Percentiles rank a stretch among this genome's conserved stretches.
phyloP scores from a whole-genome alignment of 2,888 invertebrate genomes.

The Pycnomerus fuliginosus region DNA sequence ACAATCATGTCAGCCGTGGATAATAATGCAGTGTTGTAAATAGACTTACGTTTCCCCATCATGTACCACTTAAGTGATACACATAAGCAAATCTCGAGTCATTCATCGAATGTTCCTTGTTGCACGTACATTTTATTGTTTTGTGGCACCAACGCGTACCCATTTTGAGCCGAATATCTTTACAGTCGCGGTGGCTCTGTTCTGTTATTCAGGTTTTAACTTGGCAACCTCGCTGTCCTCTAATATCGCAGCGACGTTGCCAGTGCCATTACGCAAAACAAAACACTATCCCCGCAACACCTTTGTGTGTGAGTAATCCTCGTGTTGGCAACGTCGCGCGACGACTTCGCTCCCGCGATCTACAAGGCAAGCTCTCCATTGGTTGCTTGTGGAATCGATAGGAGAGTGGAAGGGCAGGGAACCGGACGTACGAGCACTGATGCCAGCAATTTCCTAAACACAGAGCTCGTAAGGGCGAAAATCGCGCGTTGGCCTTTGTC shows the following conservation, averaged over 20 bases:
- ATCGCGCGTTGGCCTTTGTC: constrained; percentile 50
- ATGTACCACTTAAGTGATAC: constrained; percentile 40
- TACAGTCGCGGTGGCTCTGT: neutral
- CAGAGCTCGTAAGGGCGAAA: constrained; percentile 47
- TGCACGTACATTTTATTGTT: constrained; percentile 4
- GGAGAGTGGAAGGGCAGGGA: constrained; percentile 59
- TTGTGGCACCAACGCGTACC: constrained; percentile 11
- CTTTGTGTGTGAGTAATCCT: constrained; percentile 34
- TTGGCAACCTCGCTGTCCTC: constrained; percentile 47
- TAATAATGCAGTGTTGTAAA: constrained; percentile 7
- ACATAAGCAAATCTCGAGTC: constrained; percentile 1
- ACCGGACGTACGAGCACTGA: constrained; percentile 56
- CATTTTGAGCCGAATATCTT: constrained; percentile 9
- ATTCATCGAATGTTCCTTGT: neutral
- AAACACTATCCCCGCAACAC: constrained; percentile 27
- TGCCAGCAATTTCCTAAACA: constrained; percentile 57
- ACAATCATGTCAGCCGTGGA: neutral
- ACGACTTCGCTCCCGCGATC: constrained; percentile 57
- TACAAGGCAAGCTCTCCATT: constrained; percentile 57
- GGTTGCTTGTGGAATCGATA: constrained; percentile 65
- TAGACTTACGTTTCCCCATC: constrained; percentile 29
- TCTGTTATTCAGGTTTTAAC: constrained; percentile 1
- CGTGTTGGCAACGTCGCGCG: constrained; percentile 55
- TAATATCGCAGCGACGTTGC: constrained; percentile 31
- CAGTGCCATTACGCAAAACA: constrained; percentile 14